Percentiles rank a stretch among this genome's conserved stretches.
These are phyloP conservation scores for Andricus grossulariae DNA, from an alignment of 1,140 invertebrate species.

Conservation along the genomic window DNA sequence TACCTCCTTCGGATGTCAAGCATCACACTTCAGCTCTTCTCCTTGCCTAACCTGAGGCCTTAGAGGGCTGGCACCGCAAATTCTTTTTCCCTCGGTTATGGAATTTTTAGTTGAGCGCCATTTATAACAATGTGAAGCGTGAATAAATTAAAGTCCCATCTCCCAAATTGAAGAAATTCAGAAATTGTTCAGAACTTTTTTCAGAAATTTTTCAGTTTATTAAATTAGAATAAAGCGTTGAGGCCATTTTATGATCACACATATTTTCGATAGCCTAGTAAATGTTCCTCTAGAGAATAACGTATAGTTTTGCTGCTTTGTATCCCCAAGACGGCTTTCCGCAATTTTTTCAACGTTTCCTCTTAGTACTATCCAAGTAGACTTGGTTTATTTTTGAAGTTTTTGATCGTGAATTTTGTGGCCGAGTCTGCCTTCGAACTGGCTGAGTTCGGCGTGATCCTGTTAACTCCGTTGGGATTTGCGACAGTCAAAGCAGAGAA, in stretches of 20 bases:
- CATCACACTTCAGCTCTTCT: too few relatives aligned
- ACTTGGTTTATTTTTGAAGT: conserved; percentile 95
- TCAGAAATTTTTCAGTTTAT: conserved; percentile 92
- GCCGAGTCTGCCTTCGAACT: conserved; percentile 87
- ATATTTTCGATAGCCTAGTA: conserved; percentile 98
- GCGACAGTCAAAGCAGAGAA: conserved; percentile 84
- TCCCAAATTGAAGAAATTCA: conserved; percentile 97
- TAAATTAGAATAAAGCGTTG: conserved; percentile 91
- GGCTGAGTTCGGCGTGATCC: conserved; percentile 80
- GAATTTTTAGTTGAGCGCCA: too few relatives aligned
- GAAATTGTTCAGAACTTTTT: conserved; percentile 95
- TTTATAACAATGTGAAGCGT: too few relatives aligned
- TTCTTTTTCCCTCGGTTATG: too few relatives aligned
- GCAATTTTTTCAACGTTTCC: conserved; percentile 94
- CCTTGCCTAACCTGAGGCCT: too few relatives aligned
- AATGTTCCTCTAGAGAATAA: conserved; percentile 94
- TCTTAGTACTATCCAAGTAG: conserved; percentile 96
- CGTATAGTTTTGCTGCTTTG: conserved; percentile 94
- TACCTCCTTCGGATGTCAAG: too few relatives aligned
- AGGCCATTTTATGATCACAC: conserved; percentile 97
- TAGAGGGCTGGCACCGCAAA: too few relatives aligned
- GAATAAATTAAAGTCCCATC: too few relatives aligned
- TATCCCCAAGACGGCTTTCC: conserved; percentile 95
- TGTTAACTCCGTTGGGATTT: conserved; percentile 84
- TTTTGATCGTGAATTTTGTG: conserved; percentile 96